These are phyloP conservation scores for Sicus ferrugineus DNA, from an alignment of 2,888 invertebrate genomes.

Conservation along the genomic window DNA sequence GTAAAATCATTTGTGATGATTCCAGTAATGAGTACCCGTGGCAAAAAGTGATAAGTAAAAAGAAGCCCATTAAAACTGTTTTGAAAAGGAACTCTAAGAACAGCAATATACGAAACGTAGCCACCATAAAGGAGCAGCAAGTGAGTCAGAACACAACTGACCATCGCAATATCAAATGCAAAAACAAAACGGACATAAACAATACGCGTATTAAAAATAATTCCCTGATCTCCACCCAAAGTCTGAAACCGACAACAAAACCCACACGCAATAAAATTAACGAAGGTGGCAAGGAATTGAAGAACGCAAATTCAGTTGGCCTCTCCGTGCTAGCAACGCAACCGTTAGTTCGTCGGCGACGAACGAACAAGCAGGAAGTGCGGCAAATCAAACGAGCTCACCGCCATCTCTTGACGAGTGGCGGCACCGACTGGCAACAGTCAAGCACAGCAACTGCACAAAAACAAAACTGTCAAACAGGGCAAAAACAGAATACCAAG, in stretches of 20 bases:
- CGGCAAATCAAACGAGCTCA: conserved; percentile 62
- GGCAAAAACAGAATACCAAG: conserved; percentile 15
- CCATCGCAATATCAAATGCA: conserved; percentile 21
- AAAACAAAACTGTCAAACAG: conserved; percentile 23
- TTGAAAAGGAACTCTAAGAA: conserved; percentile 28
- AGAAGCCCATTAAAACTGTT: conserved; percentile 43
- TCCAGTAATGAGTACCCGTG: conserved; percentile 50
- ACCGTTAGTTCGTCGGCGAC: conserved; percentile 47
- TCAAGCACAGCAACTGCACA: conserved; percentile 34
- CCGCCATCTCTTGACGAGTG: conserved; percentile 62
- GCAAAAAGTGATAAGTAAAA: conserved; percentile 56
- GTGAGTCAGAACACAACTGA: conserved; percentile 16
- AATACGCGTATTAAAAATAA: background rate
- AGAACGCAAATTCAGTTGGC: background rate
- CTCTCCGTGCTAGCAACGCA: conserved; percentile 43
- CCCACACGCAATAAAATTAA: conserved; percentile 24
- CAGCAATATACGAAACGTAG: conserved; percentile 18
- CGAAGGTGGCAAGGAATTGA: background rate
- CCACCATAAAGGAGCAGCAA: conserved; percentile 15
- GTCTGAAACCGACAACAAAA: conserved; percentile 3
- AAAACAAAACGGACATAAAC: conserved; percentile 13
- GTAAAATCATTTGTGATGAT: conserved; percentile 41
- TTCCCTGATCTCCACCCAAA: background rate
- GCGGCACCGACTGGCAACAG: conserved; percentile 51
- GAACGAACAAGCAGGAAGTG: conserved; percentile 50